These are phyloP conservation scores for Phoebastria nigripes DNA, from an alignment of 2,797 vertebrate genomes.

Conservation along the genomic window DNA sequence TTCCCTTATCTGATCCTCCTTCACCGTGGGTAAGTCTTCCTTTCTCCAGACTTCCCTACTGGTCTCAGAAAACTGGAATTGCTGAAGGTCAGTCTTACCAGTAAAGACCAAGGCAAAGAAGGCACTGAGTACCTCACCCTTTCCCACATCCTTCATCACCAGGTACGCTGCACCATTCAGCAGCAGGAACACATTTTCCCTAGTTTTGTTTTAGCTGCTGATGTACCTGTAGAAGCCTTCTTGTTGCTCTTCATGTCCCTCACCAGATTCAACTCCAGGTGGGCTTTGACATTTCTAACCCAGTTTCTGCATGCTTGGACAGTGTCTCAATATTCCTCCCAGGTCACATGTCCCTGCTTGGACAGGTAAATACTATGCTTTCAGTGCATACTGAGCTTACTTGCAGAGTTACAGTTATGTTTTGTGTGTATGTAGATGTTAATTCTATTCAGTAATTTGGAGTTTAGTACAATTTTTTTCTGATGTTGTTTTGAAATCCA, in stretches of 20 bases:
- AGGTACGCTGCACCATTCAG: not conserved
- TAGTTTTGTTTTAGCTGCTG: not conserved
- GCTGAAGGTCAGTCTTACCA: not conserved
- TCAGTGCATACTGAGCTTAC: not conserved
- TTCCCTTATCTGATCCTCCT: not conserved
- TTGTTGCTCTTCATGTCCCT: not conserved
- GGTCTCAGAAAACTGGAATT: not conserved
- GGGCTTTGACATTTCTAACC: not conserved
- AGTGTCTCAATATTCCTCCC: not conserved
- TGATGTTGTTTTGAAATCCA: not conserved
- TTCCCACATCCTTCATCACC: not conserved
- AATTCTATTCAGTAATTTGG: not conserved
- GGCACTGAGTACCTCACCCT: not conserved
- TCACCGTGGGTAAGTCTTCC: not conserved
- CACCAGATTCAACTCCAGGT: not conserved
- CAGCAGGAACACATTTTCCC: not conserved
- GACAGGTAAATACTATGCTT: not conserved
- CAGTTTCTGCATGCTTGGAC: not conserved
- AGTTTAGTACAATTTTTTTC: not conserved
- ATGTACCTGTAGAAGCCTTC: not conserved
- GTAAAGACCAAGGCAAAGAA: not conserved
- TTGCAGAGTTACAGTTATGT: not conserved
- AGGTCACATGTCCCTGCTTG: not conserved
- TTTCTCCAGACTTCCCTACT: not conserved
- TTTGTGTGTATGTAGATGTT: not conserved